Evolutionary conservation across 1,140 invertebrate genomes (phyloP).

Genomic region (Drosophila ogumai): DNA sequence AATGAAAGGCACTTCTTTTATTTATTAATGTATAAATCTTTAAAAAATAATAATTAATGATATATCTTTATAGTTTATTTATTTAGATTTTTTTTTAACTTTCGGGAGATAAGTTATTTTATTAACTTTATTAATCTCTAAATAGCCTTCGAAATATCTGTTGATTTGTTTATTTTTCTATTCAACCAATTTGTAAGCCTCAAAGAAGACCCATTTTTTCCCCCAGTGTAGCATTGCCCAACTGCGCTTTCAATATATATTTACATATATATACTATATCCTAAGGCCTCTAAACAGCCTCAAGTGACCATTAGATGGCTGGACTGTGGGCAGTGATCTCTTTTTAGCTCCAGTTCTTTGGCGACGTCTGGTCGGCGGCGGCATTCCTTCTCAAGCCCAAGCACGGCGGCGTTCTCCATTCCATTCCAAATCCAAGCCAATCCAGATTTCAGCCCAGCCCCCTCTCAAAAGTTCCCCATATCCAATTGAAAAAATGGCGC

Average conservation of each 20-base stretch:
- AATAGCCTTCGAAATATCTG: not conserved
- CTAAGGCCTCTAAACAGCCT: conserved; percentile 49
- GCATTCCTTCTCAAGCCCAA: conserved; percentile 68
- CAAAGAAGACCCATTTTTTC: not conserved
- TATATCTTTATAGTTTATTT: too few relatives aligned
- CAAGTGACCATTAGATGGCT: conserved; percentile 48
- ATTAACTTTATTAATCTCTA: not conserved
- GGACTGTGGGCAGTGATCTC: conserved; percentile 49
- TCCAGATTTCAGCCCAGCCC: not conserved
- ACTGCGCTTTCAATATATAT: conserved; percentile 24
- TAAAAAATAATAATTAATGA: too few relatives aligned
- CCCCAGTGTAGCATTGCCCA: conserved; percentile 10
- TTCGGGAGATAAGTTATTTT: too few relatives aligned
- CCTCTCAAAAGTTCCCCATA: not conserved
- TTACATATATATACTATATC: conserved; percentile 12
- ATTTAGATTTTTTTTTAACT: too few relatives aligned
- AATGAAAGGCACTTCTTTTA: too few relatives aligned
- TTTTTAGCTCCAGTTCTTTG: conserved; percentile 37
- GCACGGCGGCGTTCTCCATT: conserved; percentile 43
- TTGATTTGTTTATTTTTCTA: not conserved
- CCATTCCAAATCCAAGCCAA: conserved; percentile 15
- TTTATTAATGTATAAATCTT: too few relatives aligned
- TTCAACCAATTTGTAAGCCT: too few relatives aligned
- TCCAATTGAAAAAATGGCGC: conserved; percentile 34
- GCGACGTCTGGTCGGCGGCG: conserved; percentile 69